Conservation (phyloP, 2,888 invertebrate species). For the Stomorhina lunata region DNA sequence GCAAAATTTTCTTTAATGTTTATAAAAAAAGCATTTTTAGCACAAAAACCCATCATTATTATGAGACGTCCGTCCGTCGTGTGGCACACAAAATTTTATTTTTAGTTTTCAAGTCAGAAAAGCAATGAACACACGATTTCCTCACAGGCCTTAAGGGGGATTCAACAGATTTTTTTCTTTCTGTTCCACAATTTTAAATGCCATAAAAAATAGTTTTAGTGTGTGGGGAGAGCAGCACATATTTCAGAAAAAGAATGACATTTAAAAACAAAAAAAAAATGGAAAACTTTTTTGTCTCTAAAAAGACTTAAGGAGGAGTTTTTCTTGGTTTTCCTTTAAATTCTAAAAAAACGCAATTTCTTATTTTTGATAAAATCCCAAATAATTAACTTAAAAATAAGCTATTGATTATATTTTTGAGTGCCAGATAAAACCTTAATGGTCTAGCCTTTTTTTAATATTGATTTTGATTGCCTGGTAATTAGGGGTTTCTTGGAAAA, state of each 20-base stretch:
- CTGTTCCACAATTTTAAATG: slow-evolving; percentile 28
- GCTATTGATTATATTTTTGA: neutral
- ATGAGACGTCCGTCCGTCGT: too few relatives aligned
- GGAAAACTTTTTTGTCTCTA: too few relatives aligned
- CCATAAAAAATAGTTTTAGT: slow-evolving; percentile 31
- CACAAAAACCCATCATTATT: neutral
- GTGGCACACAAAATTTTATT: slow-evolving; percentile 45
- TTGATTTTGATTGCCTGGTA: slow-evolving; percentile 29
- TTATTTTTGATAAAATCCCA: too few relatives aligned
- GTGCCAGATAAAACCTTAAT: neutral
- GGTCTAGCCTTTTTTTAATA: neutral
- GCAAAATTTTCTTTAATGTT: neutral
- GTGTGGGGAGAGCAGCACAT: too few relatives aligned
- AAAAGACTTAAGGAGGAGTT: too few relatives aligned
- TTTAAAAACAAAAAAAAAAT: too few relatives aligned
- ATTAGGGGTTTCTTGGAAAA: neutral
- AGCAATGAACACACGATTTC: slow-evolving; percentile 5
- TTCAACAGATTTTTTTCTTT: slow-evolving; percentile 27
- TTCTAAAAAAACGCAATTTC: too few relatives aligned
- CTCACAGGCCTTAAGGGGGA: slow-evolving; percentile 44
- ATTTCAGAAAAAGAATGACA: too few relatives aligned
- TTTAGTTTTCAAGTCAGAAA: slow-evolving; percentile 38
- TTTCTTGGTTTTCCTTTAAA: too few relatives aligned
- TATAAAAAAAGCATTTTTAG: neutral
- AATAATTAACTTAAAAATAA: too few relatives aligned